Evolutionary conservation across 2,113 vertebrate species (phyloP).

Genomic region (Onychostoma macrolepis): DNA sequence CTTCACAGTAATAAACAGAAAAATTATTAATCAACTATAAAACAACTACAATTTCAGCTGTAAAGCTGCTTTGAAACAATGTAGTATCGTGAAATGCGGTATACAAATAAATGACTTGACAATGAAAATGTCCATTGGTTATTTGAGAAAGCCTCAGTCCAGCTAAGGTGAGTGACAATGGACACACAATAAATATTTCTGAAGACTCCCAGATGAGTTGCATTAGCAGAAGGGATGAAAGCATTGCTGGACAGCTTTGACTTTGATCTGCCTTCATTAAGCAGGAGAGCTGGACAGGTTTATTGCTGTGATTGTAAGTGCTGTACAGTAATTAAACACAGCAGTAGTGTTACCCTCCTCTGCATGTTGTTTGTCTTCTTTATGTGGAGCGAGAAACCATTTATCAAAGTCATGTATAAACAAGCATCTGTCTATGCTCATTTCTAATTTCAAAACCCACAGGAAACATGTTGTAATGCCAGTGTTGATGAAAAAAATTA

Average conservation of each 20-base stretch:
- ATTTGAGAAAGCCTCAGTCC: constrained; percentile 38
- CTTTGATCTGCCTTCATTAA: constrained; percentile 70
- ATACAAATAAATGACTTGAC: not conserved
- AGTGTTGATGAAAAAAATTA: not conserved
- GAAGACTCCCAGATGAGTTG: constrained; percentile 32
- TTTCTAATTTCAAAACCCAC: not conserved
- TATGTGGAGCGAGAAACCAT: constrained; percentile 57
- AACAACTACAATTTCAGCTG: not conserved
- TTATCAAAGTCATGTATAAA: constrained; percentile 69
- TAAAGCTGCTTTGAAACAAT: no score
- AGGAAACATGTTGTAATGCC: constrained; percentile 4
- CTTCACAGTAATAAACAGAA: not conserved
- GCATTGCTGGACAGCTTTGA: constrained; percentile 59
- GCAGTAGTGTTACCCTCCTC: constrained; percentile 62
- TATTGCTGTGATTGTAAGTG: constrained; percentile 68
- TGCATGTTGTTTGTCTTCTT: constrained; percentile 66
- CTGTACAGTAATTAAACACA: constrained; percentile 74
- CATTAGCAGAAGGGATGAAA: constrained; percentile 49
- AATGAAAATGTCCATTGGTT: constrained; percentile 33
- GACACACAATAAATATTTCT: constrained; percentile 58
- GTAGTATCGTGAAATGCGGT: no score
- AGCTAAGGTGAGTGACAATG: constrained; percentile 56
- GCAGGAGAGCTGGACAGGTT: constrained; percentile 61
- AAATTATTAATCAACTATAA: not conserved
- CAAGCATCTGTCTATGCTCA: constrained; percentile 64